phyloP scores from a whole-genome alignment of 1,140 invertebrate genomes.

The Drosophila murphyi region DNA sequence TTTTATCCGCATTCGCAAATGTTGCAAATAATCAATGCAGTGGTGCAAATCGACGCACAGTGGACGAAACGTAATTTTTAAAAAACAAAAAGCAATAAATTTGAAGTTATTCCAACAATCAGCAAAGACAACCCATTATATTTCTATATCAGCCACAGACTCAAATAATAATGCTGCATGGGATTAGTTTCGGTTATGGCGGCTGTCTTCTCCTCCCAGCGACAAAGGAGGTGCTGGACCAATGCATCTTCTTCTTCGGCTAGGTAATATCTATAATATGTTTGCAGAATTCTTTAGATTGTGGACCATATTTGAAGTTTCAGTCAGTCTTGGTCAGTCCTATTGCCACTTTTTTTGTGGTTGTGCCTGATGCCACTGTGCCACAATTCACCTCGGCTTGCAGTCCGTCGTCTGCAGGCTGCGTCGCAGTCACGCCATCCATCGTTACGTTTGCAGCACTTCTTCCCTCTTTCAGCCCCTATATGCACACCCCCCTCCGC shows the following conservation, averaged over 20 bases:
- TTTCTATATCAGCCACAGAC: too few relatives aligned
- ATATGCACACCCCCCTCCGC: not conserved
- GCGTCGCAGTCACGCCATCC: conserved; percentile 32
- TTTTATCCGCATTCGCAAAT: conserved; percentile 26
- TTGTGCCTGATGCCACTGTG: conserved; percentile 15
- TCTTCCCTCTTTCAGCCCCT: not conserved
- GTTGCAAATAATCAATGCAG: conserved; percentile 29
- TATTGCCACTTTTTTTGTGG: not conserved
- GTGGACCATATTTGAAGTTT: too few relatives aligned
- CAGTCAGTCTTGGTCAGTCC: too few relatives aligned
- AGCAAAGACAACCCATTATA: too few relatives aligned
- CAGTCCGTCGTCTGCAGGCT: conserved; percentile 10
- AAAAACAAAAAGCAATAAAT: not conserved
- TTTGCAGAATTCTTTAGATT: too few relatives aligned
- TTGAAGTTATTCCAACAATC: not conserved
- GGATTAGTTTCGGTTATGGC: too few relatives aligned
- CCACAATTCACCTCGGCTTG: not conserved
- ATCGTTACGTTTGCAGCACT: conserved; percentile 16
- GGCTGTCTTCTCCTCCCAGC: too few relatives aligned
- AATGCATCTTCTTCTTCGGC: too few relatives aligned
- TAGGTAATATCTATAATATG: too few relatives aligned
- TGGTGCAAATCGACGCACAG: conserved; percentile 2
- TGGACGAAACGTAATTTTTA: not conserved
- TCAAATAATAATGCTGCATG: too few relatives aligned
- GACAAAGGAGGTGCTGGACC: too few relatives aligned